Conservation (phyloP, 2,888 invertebrate genomes). For the Caenorhabditis japonica region DNA sequence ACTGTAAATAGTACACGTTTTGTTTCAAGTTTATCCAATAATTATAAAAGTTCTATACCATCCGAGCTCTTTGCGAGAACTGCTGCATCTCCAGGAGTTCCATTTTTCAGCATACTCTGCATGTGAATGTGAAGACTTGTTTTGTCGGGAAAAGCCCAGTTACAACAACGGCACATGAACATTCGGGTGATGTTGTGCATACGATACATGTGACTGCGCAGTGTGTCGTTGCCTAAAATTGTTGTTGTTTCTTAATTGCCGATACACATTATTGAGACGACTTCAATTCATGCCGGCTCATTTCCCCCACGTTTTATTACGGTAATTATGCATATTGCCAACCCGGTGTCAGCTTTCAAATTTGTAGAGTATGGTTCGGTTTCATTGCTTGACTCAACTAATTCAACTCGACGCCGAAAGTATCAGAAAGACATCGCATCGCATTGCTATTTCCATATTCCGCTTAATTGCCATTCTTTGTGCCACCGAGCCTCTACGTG, state of each 20-base stretch:
- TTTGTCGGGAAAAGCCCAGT: slow-evolving; percentile 77
- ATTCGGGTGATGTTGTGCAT: slow-evolving; percentile 76
- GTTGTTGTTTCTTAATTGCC: slow-evolving; percentile 13
- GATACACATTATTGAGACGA: slow-evolving; percentile 1
- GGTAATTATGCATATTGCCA: slow-evolving; percentile 37
- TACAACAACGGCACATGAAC: slow-evolving; percentile 77
- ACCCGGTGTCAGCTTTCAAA: slow-evolving; percentile 44
- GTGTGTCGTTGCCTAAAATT: slow-evolving; percentile 76
- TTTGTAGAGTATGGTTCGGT: too few species aligned
- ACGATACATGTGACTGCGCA: slow-evolving; percentile 76
- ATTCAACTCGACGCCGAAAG: slow-evolving; percentile 10
- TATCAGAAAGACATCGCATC: too few species aligned
- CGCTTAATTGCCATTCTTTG: slow-evolving; percentile 49
- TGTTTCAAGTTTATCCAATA: too few species aligned
- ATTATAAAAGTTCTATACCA: slow-evolving; percentile 36
- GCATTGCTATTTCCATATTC: too few species aligned
- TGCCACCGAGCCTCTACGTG: slow-evolving; percentile 39
- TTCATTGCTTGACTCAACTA: too few species aligned
- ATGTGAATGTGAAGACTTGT: slow-evolving; percentile 74
- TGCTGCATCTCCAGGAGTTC: slow-evolving; percentile 71
- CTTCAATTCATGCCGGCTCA: slow-evolving; percentile 30
- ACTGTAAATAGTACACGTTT: slow-evolving; percentile 3
- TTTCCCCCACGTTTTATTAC: slow-evolving; percentile 31
- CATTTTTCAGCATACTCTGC: slow-evolving; percentile 70
- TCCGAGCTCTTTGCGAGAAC: slow-evolving; percentile 72